A percentile compares a stretch with the other conserved stretches of the same genome.
Evolutionary conservation across 2,797 vertebrate species (phyloP).

Genomic region (Gymnoscopelus braueri): DNA sequence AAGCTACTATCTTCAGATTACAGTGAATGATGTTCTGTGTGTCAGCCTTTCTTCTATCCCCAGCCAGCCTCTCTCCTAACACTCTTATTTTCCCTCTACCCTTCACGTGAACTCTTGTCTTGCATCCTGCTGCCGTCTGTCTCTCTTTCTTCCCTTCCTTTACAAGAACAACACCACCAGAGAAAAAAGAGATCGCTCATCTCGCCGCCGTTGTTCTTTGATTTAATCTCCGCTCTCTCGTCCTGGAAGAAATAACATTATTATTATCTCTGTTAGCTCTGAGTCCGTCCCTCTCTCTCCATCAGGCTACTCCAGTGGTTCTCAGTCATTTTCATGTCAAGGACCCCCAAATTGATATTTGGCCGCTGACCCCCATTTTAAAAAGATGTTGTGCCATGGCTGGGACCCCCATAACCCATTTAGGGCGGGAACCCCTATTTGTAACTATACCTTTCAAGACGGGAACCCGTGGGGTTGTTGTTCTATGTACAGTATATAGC

Average conservation of each 20-base stretch:
- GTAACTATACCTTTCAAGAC: too few species aligned
- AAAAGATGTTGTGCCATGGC: too few species aligned
- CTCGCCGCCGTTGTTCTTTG: neutral
- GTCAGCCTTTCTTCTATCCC: too few species aligned
- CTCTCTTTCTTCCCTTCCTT: neutral
- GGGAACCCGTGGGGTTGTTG: too few species aligned
- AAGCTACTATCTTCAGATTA: conserved; percentile 20
- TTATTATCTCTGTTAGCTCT: conserved; percentile 16
- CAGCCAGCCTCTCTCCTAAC: neutral
- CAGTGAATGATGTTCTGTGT: conserved; percentile 14
- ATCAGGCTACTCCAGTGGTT: conserved; percentile 9
- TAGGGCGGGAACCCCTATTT: too few species aligned
- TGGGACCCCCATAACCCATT: too few species aligned
- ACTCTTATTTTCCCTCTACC: conserved; percentile 7
- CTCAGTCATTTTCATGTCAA: too few species aligned
- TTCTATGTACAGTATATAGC: too few species aligned
- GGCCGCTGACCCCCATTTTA: too few species aligned
- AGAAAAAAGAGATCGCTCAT: neutral
- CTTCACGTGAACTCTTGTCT: conserved; percentile 25
- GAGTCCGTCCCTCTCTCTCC: neutral
- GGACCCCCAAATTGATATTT: too few species aligned
- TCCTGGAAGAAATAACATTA: conserved; percentile 12
- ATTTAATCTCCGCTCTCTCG: conserved; percentile 19
- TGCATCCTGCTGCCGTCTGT: conserved; percentile 26
- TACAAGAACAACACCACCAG: neutral